phyloP scores from a whole-genome alignment of 2,113 vertebrate genomes.

The Otocyon megalotis region DNA sequence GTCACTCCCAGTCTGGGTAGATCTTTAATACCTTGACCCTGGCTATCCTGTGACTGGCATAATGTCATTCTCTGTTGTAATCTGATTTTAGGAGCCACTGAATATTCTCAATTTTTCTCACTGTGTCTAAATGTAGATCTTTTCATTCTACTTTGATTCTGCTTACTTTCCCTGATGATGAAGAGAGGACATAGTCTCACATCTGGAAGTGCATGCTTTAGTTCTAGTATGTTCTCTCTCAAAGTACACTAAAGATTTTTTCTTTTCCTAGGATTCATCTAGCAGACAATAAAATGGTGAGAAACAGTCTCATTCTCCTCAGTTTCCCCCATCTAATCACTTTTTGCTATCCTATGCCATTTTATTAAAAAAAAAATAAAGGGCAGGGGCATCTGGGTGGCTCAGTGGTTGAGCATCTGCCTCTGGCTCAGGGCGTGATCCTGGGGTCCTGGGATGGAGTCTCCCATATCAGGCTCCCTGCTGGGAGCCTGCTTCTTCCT shows the following conservation, averaged over 20 bases:
- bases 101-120: not conserved
- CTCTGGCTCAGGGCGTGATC: no score
- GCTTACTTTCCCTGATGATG: not conserved
- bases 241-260: not conserved
- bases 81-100: slow-evolving; percentile 23
- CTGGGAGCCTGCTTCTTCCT: no score
- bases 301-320: not conserved
- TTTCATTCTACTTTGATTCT: not conserved
- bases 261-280: not conserved
- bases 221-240: slow-evolving; percentile 25
- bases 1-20: not conserved
- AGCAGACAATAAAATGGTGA: slow-evolving; percentile 9
- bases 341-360: not conserved
- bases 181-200: slow-evolving; percentile 25
- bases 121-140: slow-evolving; percentile 30
- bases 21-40: not conserved
- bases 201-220: slow-evolving; percentile 24
- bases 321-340: not conserved
- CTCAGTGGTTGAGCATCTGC: no score
- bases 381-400: no score
- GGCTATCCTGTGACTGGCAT: slow-evolving; percentile 20
- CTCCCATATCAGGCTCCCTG: no score
- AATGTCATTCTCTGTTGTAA: not conserved
- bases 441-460: no score
- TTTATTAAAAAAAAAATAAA: not conserved